Evolutionary conservation across 64 coral and sea anemone genomes (phyloP), one percentile per base, ranked within the genome.

Genomic region (Catalaphyllia jardinei): DNA sequence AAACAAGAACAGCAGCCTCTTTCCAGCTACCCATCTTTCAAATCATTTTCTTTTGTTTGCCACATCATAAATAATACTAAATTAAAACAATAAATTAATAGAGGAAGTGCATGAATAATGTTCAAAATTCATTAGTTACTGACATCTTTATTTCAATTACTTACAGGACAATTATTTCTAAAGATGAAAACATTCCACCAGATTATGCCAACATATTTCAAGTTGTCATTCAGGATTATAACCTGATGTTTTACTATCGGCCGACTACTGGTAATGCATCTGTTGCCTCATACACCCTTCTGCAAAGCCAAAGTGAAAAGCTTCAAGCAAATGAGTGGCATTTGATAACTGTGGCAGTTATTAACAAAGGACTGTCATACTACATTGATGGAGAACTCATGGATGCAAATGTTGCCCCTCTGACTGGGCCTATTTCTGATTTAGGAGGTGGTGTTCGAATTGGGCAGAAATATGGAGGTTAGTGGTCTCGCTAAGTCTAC

Each of bases 341-440:
- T 83, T 93, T 99, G 17, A 99, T 99, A 46, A 64, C 90, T 78
- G 88, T 95, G 16, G 88, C 93, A 54, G 85, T 95, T 8, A 64
- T 95, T 60, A 79, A 90, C 60, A 95, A 64, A 82, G 90, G 89
- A 24, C 16, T 98, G 57, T 94, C 94, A 5, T 99, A 99, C 74
- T 99, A 91, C 49, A 93, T 99, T 88, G 94, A 99, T 91, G 97
- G 97, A 6, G 74, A 91, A 76, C 95, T 89, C 74, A 77, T 94
- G 73, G 79, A 77, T 31, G 76, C 63, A 19, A 62, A 84, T 20
- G 24, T 28, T 83, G 74, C 61, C n/a, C 52, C 59, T 17, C 52
- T 94, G 4, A 91, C 46, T 62, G 88, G 54, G 35, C 24, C 51
- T 8, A 82, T 94, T 18, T 24, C 18, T 61, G 89, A 91, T 91